phyloP scores from a whole-genome alignment of 1,140 invertebrate genomes.

The Macrosteles quadrilineatus region DNA sequence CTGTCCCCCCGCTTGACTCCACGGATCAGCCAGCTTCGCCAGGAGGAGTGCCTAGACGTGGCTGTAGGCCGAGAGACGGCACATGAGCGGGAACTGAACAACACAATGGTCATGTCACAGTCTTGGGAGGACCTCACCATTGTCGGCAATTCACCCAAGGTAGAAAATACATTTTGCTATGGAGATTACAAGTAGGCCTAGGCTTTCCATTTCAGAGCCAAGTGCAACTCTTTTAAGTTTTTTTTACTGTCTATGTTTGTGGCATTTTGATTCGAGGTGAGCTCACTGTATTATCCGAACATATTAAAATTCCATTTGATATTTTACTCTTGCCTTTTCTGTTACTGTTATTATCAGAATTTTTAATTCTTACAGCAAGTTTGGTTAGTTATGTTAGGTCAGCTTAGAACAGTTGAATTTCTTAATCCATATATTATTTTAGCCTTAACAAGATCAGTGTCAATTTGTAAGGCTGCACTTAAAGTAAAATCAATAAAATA shows the following conservation, averaged over 20 bases:
- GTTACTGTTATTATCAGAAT: too few species aligned
- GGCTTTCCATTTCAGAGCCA: background rate
- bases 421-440: too few species aligned
- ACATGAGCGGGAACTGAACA: conserved; percentile 86
- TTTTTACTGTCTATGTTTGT: background rate
- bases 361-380: too few species aligned
- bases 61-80: conserved; percentile 78
- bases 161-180: background rate
- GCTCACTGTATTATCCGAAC: background rate
- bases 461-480: too few species aligned
- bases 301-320: too few species aligned
- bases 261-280: background rate
- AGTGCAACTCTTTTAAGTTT: background rate
- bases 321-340: too few species aligned
- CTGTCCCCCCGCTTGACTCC: conserved; percentile 69
- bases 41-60: conserved; percentile 84
- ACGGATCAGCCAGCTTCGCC: conserved; percentile 79
- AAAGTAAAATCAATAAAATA: too few species aligned
- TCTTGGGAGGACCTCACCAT: conserved; percentile 86
- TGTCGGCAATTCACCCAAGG: conserved; percentile 58
- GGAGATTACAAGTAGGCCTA: background rate
- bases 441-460: too few species aligned
- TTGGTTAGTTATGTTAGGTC: too few species aligned
- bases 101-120: conserved; percentile 86
- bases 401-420: too few species aligned